Percentiles rank a stretch among this genome's conserved stretches.
These are phyloP conservation scores for Anguilla japonica DNA, from an alignment of 2,113 vertebrate species.

Conservation along the genomic window DNA sequence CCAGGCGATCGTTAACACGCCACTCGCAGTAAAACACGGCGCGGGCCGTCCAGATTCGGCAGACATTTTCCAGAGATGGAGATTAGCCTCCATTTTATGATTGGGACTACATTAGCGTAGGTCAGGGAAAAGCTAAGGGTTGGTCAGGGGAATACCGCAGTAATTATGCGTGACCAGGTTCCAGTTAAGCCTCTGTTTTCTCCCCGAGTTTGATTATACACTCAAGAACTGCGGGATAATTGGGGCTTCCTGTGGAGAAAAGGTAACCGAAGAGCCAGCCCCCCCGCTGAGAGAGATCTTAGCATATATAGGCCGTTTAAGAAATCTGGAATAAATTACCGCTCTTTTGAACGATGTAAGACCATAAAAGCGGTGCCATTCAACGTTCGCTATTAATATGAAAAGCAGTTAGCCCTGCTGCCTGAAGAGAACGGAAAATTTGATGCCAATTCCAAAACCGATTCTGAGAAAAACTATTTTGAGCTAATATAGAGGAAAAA, in stretches of 20 bases:
- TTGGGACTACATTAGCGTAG: background rate
- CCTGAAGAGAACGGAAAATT: background rate
- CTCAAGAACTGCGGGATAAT: background rate
- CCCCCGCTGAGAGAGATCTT: background rate
- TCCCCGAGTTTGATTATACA: background rate
- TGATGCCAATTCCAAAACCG: slow-evolving; percentile 27
- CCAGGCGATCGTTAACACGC: background rate
- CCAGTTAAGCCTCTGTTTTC: background rate
- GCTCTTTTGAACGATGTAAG: background rate
- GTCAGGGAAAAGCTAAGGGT: background rate
- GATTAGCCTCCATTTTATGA: background rate
- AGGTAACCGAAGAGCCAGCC: background rate
- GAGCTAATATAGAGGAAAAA: background rate
- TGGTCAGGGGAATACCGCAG: background rate
- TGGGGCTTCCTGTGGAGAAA: slow-evolving; percentile 8
- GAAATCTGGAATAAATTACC: slow-evolving; percentile 2
- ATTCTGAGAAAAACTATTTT: slow-evolving; percentile 26
- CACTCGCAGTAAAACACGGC: background rate
- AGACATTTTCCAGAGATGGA: background rate
- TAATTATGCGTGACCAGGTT: background rate
- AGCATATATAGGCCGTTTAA: background rate
- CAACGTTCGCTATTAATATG: background rate
- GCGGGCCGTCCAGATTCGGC: background rate
- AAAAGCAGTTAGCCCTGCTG: background rate
- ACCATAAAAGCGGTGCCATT: background rate